A percentile compares a stretch with the other conserved stretches of the same genome.
Evolutionary conservation across 2,113 vertebrate genomes (phyloP).

Genomic region (Clarias gariepinus): DNA sequence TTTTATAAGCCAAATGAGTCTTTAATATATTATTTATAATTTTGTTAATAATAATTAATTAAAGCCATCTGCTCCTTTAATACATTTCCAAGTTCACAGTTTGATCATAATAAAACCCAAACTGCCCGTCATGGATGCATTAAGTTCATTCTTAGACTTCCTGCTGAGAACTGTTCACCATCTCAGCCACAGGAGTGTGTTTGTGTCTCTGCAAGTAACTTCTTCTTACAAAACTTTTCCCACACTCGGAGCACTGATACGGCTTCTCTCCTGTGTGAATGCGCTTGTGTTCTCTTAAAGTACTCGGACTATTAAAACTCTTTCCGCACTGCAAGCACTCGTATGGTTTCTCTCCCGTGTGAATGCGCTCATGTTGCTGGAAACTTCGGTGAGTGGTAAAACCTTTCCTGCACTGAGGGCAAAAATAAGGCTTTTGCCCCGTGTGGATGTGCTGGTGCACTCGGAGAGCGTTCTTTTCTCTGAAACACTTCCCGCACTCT

Average conservation of each 20-base stretch:
- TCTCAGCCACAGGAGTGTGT: neutral
- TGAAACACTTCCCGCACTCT: neutral
- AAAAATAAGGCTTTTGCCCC: neutral
- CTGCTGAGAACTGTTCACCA: neutral
- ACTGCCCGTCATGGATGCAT: too few species aligned
- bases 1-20: too few species aligned
- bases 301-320: neutral
- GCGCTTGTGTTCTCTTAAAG: neutral
- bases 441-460: constrained; percentile 1
- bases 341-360: neutral
- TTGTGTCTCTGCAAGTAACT: neutral
- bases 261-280: neutral
- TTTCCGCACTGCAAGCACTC: neutral
- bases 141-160: neutral
- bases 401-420: neutral
- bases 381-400: neutral
- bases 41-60: neutral
- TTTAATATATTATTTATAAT: too few species aligned
- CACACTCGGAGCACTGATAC: neutral
- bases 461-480: neutral
- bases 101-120: neutral
- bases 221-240: neutral
- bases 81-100: neutral
- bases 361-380: neutral
- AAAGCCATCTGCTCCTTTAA: neutral